These are phyloP conservation scores for Conchocele bisecta DNA, from an alignment of 2,888 invertebrate species.

Conservation along the genomic window DNA sequence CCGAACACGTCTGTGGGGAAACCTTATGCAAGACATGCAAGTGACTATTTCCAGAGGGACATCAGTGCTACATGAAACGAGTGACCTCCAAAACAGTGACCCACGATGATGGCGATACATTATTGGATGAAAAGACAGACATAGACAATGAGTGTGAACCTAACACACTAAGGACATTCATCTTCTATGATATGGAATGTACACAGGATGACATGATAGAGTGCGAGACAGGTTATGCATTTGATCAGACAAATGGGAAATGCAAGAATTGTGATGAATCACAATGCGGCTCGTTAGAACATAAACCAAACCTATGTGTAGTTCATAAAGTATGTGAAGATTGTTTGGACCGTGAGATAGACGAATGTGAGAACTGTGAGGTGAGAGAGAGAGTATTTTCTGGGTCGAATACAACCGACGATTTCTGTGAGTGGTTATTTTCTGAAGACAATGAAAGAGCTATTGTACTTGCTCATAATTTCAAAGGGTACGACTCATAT, in stretches of 20 bases:
- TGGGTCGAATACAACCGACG: conserved; percentile 26
- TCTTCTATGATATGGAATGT: conserved; percentile 45
- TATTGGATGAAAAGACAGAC: neutral
- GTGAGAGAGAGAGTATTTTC: conserved; percentile 33
- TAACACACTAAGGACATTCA: conserved; percentile 8
- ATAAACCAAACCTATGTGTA: conserved; percentile 46
- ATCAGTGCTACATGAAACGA: conserved; percentile 32
- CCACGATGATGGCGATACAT: too few relatives aligned
- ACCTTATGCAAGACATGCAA: conserved; percentile 27
- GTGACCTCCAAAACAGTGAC: too few relatives aligned
- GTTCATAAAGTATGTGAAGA: conserved; percentile 44
- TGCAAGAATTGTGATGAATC: conserved; percentile 47
- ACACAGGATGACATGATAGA: conserved; percentile 21
- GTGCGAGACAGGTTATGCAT: conserved; percentile 26
- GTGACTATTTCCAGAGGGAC: conserved; percentile 7
- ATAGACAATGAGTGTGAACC: neutral
- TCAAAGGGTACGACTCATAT: conserved; percentile 42
- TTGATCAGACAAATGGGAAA: neutral
- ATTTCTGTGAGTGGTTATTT: too few relatives aligned
- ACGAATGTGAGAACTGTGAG: conserved; percentile 43
- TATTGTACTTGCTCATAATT: conserved; percentile 55
- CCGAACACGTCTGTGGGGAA: conserved; percentile 15
- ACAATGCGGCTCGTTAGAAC: conserved; percentile 40
- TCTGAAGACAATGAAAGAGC: too few relatives aligned
- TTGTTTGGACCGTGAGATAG: conserved; percentile 31